Conservation (phyloP, 2,113 vertebrate genomes). For the Perognathus longimembris region DNA sequence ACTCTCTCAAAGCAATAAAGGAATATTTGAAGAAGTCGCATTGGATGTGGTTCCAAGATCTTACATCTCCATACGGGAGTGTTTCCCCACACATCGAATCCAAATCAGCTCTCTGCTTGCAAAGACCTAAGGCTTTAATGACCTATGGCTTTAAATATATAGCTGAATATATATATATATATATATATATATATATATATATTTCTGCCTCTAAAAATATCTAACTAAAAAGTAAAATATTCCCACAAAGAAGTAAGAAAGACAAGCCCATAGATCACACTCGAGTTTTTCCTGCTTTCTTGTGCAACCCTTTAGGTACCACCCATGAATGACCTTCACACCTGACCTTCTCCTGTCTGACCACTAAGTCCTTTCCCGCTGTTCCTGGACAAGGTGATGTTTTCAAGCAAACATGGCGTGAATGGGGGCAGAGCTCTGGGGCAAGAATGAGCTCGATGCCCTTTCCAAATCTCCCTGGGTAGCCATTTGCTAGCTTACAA, state of each 20-base stretch:
- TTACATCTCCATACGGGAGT: background rate
- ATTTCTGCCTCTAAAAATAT: background rate
- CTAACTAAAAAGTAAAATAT: background rate
- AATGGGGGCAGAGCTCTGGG: background rate
- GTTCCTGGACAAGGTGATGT: background rate
- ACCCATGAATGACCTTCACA: background rate
- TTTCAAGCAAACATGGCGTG: background rate
- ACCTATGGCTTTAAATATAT: background rate
- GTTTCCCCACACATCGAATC: background rate
- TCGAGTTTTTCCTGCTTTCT: background rate
- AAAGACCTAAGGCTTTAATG: background rate
- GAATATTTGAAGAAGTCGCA: background rate
- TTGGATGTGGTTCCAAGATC: background rate
- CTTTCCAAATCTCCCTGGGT: conserved; percentile 12
- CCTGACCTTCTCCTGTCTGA: no score
- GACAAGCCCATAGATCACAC: background rate
- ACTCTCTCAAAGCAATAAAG: background rate
- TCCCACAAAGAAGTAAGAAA: background rate
- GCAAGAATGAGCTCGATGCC: background rate
- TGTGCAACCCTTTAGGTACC: background rate
- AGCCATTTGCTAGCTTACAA: background rate
- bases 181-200: no score
- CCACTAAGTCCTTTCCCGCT: background rate
- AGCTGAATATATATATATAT: background rate
- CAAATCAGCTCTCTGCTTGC: background rate